Evolutionary conservation across 2,888 invertebrate species (phyloP).

Genomic region (Aphodius granarius): DNA sequence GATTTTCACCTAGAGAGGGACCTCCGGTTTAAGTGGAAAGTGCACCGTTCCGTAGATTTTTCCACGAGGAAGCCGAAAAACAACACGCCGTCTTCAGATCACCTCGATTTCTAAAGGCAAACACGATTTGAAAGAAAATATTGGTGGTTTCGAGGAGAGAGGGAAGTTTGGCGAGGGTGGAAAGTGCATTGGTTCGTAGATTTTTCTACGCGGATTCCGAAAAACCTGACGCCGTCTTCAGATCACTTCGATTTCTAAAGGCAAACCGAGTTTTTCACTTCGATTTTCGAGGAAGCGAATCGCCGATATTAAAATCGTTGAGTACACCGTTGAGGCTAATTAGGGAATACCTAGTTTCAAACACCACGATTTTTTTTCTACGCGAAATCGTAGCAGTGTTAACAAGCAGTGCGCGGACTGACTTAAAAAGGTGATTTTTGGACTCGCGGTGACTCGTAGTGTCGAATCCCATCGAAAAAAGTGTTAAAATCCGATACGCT

Average conservation of each 20-base stretch:
- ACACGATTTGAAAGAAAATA: background rate
- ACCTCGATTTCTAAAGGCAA: background rate
- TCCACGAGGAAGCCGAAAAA: background rate
- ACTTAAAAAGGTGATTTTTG: background rate
- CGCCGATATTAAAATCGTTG: too few relatives aligned
- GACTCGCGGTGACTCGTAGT: background rate
- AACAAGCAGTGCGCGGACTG: background rate
- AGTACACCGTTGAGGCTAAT: too few relatives aligned
- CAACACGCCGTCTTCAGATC: background rate
- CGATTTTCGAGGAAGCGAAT: too few relatives aligned
- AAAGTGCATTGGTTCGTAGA: too few relatives aligned
- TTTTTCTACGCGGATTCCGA: too few relatives aligned
- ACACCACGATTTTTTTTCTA: background rate
- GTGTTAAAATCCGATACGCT: background rate
- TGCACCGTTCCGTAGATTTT: background rate
- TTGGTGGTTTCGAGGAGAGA: too few relatives aligned
- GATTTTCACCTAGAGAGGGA: too few relatives aligned
- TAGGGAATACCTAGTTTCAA: background rate
- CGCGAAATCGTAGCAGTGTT: background rate
- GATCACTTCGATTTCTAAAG: too few relatives aligned
- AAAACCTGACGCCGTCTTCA: too few relatives aligned
- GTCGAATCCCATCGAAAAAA: background rate
- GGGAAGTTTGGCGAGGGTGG: too few relatives aligned
- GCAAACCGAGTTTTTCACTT: too few relatives aligned
- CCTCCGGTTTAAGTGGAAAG: background rate